Evolutionary conservation across 53 echinoderm and acorn worm species (phyloP).

Genomic region (Holothuria leucospilota): DNA sequence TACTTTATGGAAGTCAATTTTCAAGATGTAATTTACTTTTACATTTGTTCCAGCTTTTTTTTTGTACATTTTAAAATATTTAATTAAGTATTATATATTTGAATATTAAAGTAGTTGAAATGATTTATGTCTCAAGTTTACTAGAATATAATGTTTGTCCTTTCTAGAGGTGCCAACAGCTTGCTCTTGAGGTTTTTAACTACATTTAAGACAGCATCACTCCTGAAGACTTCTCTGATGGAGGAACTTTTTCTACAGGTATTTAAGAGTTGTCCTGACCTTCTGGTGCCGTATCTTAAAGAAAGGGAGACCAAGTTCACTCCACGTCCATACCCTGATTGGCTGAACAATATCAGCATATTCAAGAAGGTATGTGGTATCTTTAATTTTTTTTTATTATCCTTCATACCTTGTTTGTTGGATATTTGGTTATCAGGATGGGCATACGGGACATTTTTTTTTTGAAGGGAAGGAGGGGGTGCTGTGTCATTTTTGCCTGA

Average conservation of each 20-base stretch:
- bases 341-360: slow-evolving; percentile 81
- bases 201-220: neutral
- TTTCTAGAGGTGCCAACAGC: slow-evolving; percentile 6
- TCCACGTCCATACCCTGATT: slow-evolving; percentile 67
- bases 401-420: too few relatives aligned
- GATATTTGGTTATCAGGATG: too few relatives aligned
- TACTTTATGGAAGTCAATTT: too few relatives aligned
- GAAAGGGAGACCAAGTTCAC: slow-evolving; percentile 72
- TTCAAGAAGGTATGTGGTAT: slow-evolving; percentile 70
- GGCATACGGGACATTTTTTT: too few relatives aligned
- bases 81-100: too few relatives aligned
- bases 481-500: too few relatives aligned
- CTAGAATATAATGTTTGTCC: neutral
- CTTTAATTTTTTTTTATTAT: neutral
- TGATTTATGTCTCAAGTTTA: too few relatives aligned
- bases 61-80: too few relatives aligned
- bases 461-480: too few relatives aligned
- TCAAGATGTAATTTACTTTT: too few relatives aligned
- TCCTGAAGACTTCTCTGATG: slow-evolving; percentile 65
- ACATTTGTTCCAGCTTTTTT: too few relatives aligned
- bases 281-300: slow-evolving; percentile 72
- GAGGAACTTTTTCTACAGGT: slow-evolving; percentile 74
- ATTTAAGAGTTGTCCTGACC: slow-evolving; percentile 88
- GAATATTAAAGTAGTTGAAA: too few relatives aligned
- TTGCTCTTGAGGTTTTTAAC: slow-evolving; percentile 26